Conservation (phyloP, 2,888 invertebrate genomes). For the Leucozona laternaria region DNA sequence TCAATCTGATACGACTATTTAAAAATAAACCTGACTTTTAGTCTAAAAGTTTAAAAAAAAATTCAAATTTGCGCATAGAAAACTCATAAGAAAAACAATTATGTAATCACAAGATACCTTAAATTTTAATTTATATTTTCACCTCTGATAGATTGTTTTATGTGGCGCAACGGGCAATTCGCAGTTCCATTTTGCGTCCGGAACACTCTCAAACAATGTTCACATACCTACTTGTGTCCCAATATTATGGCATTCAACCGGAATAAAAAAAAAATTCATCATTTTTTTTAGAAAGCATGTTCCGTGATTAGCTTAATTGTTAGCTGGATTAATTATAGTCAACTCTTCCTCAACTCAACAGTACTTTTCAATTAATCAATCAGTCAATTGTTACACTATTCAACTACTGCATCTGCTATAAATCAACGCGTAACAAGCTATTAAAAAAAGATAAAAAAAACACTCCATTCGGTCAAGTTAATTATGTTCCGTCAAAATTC, state of each 20-base stretch:
- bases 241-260: neutral
- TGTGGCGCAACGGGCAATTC: too few relatives aligned
- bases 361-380: conserved; percentile 1
- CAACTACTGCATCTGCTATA: conserved; percentile 10
- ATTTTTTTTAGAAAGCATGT: neutral
- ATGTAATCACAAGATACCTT: too few relatives aligned
- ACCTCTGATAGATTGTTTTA: too few relatives aligned
- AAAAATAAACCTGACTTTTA: too few relatives aligned
- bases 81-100: too few relatives aligned
- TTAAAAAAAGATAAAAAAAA: conserved; percentile 17
- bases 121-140: too few relatives aligned
- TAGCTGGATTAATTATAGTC: neutral
- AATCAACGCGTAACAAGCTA: conserved; percentile 30
- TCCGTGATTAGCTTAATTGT: neutral
- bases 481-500: conserved; percentile 6
- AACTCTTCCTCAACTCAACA: neutral
- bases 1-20: too few relatives aligned
- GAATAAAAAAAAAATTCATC: neutral
- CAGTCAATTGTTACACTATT: neutral
- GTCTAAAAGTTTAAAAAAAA: too few relatives aligned
- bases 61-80: too few relatives aligned
- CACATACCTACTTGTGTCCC: neutral
- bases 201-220: too few relatives aligned
- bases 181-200: too few relatives aligned
- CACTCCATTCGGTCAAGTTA: conserved; percentile 15